Evolutionary conservation across 37 sponge, comb jelly and placozoan genomes (phyloP).

Genomic region (Crambe crambe): DNA sequence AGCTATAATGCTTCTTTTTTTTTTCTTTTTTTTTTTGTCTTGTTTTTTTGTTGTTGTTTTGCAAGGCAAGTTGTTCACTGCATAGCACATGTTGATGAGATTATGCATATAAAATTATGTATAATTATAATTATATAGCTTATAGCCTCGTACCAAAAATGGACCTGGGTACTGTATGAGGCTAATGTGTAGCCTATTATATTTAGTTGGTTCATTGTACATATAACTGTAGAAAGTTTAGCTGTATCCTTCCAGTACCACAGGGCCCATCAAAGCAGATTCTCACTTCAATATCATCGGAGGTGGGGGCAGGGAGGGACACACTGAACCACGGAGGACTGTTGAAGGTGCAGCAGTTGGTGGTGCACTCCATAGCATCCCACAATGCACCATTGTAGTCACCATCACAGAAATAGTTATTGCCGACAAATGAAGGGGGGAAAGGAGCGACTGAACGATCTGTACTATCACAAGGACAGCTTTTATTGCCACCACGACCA

Average conservation of each 20-base stretch:
- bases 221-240: neutral
- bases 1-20: no score
- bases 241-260: neutral
- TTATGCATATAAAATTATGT: no score
- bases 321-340: conserved; percentile 11
- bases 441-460: neutral
- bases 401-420: conserved; percentile 18
- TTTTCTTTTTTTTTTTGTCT: no score
- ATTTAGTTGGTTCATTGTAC: no score
- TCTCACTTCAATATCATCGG: neutral
- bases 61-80: no score
- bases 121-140: no score
- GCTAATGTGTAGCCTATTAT: no score
- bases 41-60: no score
- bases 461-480: conserved; percentile 10
- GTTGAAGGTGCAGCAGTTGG: conserved; percentile 4
- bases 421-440: conserved; percentile 23
- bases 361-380: conserved; percentile 32
- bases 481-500: neutral
- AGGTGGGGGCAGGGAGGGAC: neutral
- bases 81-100: no score
- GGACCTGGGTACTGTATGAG: no score
- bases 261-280: neutral
- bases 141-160: no score
- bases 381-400: conserved; percentile 25